Base-by-base conservation (phyloP, 1,140 invertebrate genomes). In the Drosophila eugracilis region DNA sequence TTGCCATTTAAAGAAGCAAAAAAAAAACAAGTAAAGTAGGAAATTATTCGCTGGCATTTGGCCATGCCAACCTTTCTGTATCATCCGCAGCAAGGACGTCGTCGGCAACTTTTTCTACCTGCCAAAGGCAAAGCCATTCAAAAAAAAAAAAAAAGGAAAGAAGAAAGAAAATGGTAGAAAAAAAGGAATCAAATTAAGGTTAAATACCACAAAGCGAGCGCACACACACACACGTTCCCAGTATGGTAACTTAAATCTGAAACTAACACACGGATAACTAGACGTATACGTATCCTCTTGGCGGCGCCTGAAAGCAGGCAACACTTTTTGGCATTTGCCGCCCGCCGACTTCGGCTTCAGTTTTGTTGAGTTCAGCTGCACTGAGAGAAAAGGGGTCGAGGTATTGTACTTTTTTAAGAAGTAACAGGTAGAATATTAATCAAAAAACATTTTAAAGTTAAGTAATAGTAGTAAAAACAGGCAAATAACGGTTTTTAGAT, bases 141-240 rank as follows among this genome's bases (percentile, higher is more conserved):
- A 39, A 10, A 30, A 22, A 21, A 22, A 17, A 14, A 26, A 32
- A 48, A 17, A 19, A 42, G 19, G 57, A 37, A 37, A 69, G 45
- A 22, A 57, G 10, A 47, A 63, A 48, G 45, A 67, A 45, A 28
- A 54, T 17, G 49, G 32, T 32, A 44, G 55, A 54, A 59, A 52
- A 78, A 79, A 84, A 76, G 72, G 80, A 86, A 88, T 86, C 78
- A 86, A 86, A 86, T 86, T 86, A 86, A 86, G 83, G 83, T 86
- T 86, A 86, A 86, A 86, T 86, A 88, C 83, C 83, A 88, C 84
- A 86, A 88, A 88, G 83, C 78, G 81, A 74, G 72, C 42, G 72
- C 15, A 58, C 41, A 72, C 58, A 24, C 48, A 54, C 37, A 63
- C 37, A 36, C 12, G 10, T 7, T 9, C 42, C n/a, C 2, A 14